Conservation (phyloP, 2,113 vertebrate species). For the Heterotilapia buettikoferi region DNA sequence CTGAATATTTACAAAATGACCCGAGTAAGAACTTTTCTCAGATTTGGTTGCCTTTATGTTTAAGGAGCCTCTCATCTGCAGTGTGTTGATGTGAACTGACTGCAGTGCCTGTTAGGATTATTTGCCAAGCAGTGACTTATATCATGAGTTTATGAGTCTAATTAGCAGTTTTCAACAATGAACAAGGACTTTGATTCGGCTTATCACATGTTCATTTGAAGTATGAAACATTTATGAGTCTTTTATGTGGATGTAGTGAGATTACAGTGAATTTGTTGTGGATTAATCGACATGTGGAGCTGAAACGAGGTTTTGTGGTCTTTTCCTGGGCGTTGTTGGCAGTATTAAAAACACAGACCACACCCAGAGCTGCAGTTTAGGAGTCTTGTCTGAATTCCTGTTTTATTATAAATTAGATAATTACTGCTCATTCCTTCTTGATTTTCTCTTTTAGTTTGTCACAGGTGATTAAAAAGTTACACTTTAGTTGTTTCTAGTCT, state of each 20-base stretch:
- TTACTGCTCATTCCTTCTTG: neutral
- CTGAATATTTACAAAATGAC: rapidly evolving
- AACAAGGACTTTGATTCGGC: neutral
- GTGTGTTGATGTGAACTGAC: rapidly evolving
- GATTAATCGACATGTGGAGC: neutral
- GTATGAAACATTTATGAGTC: neutral
- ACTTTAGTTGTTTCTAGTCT: neutral
- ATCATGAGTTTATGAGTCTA: neutral
- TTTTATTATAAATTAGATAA: neutral
- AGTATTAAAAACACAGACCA: neutral
- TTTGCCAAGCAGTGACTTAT: neutral
- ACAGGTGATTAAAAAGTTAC: neutral
- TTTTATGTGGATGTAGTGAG: neutral
- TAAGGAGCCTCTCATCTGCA: neutral
- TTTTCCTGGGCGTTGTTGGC: neutral
- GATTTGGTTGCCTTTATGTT: neutral
- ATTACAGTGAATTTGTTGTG: neutral
- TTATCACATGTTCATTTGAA: neutral
- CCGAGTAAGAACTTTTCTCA: neutral
- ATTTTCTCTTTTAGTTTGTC: neutral
- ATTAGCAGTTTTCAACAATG: neutral
- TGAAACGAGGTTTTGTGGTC: neutral
- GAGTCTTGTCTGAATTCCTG: neutral
- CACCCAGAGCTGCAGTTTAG: neutral
- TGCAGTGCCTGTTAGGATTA: neutral